Conservation (phyloP, 2,888 invertebrate genomes). For the Strigamia transsilvanica region DNA sequence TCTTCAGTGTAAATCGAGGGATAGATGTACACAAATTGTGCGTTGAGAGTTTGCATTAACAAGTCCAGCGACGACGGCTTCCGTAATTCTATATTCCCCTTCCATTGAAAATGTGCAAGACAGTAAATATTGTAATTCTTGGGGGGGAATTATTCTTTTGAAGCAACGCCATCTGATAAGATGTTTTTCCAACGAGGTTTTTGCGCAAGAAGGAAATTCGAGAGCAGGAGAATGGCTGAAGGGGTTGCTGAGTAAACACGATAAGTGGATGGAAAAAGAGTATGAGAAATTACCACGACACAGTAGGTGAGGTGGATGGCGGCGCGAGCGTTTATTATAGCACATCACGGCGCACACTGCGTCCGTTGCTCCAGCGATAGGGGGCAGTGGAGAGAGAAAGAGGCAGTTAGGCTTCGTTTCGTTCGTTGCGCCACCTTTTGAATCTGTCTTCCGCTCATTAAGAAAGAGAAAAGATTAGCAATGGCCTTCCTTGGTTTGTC, state of each 20-base stretch:
- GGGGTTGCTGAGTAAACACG: slow-evolving; percentile 28
- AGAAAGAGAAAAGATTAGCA: slow-evolving; percentile 36
- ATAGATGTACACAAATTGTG: too few relatives aligned
- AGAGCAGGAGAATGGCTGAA: slow-evolving; percentile 9
- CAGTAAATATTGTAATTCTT: too few relatives aligned
- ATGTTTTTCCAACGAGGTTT: background rate
- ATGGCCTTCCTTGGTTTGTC: slow-evolving; percentile 28
- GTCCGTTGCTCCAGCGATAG: slow-evolving; percentile 36
- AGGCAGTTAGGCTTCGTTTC: slow-evolving; percentile 25
- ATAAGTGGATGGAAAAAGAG: slow-evolving; percentile 17
- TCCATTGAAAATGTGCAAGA: too few relatives aligned
- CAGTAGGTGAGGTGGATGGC: slow-evolving; percentile 20
- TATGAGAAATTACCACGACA: background rate
- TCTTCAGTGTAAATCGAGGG: too few relatives aligned
- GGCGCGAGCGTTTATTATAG: slow-evolving; percentile 25
- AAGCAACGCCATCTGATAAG: slow-evolving; percentile 13
- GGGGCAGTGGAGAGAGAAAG: slow-evolving; percentile 31
- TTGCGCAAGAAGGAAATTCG: slow-evolving; percentile 9
- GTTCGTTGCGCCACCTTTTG: slow-evolving; percentile 44
- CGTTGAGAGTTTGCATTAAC: too few relatives aligned
- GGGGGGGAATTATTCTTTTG: background rate
- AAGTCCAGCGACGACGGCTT: too few relatives aligned
- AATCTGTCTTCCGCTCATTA: slow-evolving; percentile 45
- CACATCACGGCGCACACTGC: too few relatives aligned
- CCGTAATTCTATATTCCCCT: too few relatives aligned